Base-by-base conservation (phyloP, 2,888 invertebrate genomes). In the Drosophila gaucha region DNA sequence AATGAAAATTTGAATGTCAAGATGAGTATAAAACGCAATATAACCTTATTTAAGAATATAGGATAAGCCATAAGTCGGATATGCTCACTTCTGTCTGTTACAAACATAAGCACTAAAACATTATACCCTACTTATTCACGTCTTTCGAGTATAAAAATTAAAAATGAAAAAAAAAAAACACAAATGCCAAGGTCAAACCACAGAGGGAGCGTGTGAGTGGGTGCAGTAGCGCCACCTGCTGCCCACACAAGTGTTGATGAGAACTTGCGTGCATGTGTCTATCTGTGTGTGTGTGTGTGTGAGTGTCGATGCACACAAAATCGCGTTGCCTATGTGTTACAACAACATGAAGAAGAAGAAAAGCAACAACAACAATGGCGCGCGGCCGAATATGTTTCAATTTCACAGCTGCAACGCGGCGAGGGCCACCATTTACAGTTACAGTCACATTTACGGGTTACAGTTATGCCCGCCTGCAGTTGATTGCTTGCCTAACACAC, bases 161-260 rank as follows among this genome's bases (percentile, higher is more conserved):
- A n/a, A n/a, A n/a, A n/a, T n/a, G n/a, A 28, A 22, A 22, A 35
- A 39, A 30, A 31, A 18, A 57, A 65, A 65, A 26, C 80, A 56
- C 84, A 84, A 80, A 80, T 86, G 86, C 78, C 80, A 80, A 80
- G 80, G 80, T 77, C 86, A 77, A 69, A 55, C 49, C 59, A 31
- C 46, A 47, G 14, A 6, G 38, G 22, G 46, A 22, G 18, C 20
- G 33, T 8, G 39, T 39, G 52, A 16, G 51, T 49, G 24, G 24
- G 28, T 33, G 66, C 39, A 30, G 44, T 26, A 24, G 33, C 46
- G 46, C 46, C 31, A 46, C 46, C 47, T 47, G 47, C 31, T 44
- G 62, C 16, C 60, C 31, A 28, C 44, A 31, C 10, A 33, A 38
- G 35, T 36, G 50, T 35, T 36, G 36, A 28, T 36, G 50, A 36